These are phyloP conservation scores for Stigmatopora argus DNA, from an alignment of 2,113 vertebrate genomes.

Conservation along the genomic window DNA sequence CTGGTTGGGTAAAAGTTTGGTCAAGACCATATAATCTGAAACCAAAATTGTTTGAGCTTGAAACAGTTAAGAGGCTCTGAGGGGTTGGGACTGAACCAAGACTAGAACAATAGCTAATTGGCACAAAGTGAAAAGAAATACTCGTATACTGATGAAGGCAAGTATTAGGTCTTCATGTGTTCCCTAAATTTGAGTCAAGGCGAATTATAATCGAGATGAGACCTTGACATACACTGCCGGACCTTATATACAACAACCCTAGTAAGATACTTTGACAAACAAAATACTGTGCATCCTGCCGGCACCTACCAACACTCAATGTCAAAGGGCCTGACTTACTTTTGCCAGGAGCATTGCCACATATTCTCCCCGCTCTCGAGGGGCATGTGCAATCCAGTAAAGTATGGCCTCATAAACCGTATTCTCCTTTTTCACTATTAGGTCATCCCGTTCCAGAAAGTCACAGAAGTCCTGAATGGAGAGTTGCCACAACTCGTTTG, in stretches of 20 bases:
- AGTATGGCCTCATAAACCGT: constrained; percentile 25
- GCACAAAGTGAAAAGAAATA: not conserved
- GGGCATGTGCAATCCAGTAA: constrained; percentile 23
- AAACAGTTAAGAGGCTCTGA: not conserved
- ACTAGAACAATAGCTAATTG: not conserved
- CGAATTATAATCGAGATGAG: not conserved
- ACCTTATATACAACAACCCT: not conserved
- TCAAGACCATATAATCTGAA: not conserved
- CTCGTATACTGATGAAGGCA: not conserved
- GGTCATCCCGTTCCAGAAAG: constrained; percentile 62
- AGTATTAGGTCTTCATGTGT: not conserved
- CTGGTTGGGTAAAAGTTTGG: not conserved
- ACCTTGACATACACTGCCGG: not conserved
- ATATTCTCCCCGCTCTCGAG: constrained; percentile 9
- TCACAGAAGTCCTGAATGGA: constrained; percentile 62
- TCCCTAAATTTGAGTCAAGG: not conserved
- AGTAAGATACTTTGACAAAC: not conserved
- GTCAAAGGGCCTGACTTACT: constrained; percentile 24
- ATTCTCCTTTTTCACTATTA: constrained; percentile 29
- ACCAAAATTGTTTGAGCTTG: not conserved
- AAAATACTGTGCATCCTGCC: not conserved
- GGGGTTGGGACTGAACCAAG: not conserved
- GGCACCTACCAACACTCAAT: not conserved
- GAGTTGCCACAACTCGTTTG: constrained; percentile 74
- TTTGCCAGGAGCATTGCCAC: constrained; percentile 25